Evolutionary conservation across 2,888 invertebrate genomes (phyloP).

Genomic region (Papilio demoleus): DNA sequence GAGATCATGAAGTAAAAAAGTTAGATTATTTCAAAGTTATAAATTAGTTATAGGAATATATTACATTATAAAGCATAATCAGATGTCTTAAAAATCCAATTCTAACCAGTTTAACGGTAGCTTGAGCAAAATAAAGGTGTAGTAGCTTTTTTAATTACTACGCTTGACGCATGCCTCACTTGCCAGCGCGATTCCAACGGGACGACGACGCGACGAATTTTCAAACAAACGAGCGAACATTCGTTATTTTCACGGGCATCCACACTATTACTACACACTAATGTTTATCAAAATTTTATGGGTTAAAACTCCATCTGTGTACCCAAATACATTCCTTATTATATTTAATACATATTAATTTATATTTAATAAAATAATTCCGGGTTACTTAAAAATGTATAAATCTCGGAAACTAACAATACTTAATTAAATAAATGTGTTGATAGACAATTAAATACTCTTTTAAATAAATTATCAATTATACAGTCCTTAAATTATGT

Average conservation of each 20-base stretch:
- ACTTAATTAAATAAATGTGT: no score
- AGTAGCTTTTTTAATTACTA: conserved; percentile 38
- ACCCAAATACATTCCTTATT: no score
- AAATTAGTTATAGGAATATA: not conserved
- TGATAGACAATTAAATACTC: no score
- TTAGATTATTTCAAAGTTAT: no score
- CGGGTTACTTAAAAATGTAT: no score
- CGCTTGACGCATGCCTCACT: conserved; percentile 21
- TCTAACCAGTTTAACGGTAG: conserved; percentile 19
- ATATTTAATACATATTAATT: no score
- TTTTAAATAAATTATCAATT: no score
- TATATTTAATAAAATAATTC: no score
- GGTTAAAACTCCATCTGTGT: conserved; percentile 1
- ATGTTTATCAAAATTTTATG: not conserved
- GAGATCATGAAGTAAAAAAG: no score
- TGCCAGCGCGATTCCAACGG: not conserved
- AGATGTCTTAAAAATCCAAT: conserved; percentile 4
- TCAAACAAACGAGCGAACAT: conserved; percentile 26
- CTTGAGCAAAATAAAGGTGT: conserved; percentile 28
- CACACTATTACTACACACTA: not conserved
- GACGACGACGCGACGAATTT: conserved; percentile 27
- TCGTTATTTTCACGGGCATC: conserved; percentile 15
- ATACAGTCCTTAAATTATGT: no score
- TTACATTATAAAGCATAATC: not conserved
- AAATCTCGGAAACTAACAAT: no score